A percentile compares a stretch with the other conserved stretches of the same genome.
These are phyloP conservation scores for Gadopsis marmoratus DNA, from an alignment of 2,797 vertebrate species.

Conservation along the genomic window DNA sequence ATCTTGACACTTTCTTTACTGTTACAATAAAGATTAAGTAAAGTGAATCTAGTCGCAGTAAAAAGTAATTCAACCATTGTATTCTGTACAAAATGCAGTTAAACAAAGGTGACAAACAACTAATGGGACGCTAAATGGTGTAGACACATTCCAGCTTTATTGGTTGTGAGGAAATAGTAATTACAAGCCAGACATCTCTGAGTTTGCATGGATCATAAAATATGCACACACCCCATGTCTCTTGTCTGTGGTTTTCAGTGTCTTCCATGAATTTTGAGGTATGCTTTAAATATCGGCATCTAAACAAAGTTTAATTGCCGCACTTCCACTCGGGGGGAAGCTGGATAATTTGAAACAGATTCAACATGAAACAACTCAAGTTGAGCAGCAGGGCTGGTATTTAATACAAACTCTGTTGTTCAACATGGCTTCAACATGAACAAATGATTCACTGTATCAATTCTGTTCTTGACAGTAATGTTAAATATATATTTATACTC, in stretches of 20 bases:
- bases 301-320: conserved; percentile 65
- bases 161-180: conserved; percentile 40
- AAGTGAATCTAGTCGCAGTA: conserved; percentile 34
- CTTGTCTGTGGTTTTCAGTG: conserved; percentile 27
- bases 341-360: conserved; percentile 74
- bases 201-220: conserved; percentile 46
- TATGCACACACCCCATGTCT: conserved; percentile 11
- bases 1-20: conserved; percentile 17
- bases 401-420: conserved; percentile 24
- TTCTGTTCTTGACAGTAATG: conserved; percentile 17
- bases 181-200: conserved; percentile 45
- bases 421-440: conserved; percentile 29
- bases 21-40: conserved; percentile 41
- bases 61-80: conserved; percentile 49
- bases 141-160: conserved; percentile 48
- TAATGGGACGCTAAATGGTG: conserved; percentile 35
- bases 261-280: conserved; percentile 36
- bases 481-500: conserved; percentile 29
- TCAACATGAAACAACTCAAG: conserved; percentile 37
- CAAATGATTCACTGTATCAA: not conserved
- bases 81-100: conserved; percentile 31
- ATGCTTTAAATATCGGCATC: conserved; percentile 54
- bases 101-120: conserved; percentile 68
- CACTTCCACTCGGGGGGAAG: conserved; percentile 56
- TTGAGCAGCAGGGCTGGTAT: conserved; percentile 27